phyloP scores from a whole-genome alignment of 2,113 vertebrate genomes.

The Oceanodroma tethys region DNA sequence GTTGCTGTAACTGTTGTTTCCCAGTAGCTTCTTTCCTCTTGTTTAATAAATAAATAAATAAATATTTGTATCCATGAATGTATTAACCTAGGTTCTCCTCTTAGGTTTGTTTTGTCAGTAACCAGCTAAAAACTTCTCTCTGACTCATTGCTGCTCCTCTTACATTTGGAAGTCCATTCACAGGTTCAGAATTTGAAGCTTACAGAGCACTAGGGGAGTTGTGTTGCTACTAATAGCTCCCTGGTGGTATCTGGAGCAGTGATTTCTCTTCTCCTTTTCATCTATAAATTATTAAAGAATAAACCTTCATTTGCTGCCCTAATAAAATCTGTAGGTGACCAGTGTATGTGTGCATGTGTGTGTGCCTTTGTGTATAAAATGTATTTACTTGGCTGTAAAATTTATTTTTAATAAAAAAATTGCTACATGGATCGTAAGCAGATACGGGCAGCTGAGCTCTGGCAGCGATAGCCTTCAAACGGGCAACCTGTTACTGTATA shows the following conservation, averaged over 20 bases:
- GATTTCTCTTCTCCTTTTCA: not conserved
- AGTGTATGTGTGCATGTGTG: not conserved
- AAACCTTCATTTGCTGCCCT: not conserved
- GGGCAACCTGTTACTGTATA: not conserved
- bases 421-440: not conserved
- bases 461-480: not conserved
- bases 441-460: slow-evolving; percentile 33
- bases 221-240: not conserved
- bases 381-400: not conserved
- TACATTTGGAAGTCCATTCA: slow-evolving; percentile 58
- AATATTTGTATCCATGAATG: not conserved
- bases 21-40: not conserved
- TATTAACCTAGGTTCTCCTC: not conserved
- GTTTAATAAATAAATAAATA: not conserved
- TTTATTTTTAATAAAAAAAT: not conserved
- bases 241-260: not conserved
- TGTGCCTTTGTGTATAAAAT: not conserved
- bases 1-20: not conserved
- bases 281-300: not conserved
- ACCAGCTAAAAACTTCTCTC: slow-evolving; percentile 31
- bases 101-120: not conserved
- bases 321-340: not conserved
- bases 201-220: not conserved
- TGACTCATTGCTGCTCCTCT: slow-evolving; percentile 53
- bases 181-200: slow-evolving; percentile 33